Base-by-base conservation (phyloP, 2,888 invertebrate genomes). In the Schizaphis graminum region DNA sequence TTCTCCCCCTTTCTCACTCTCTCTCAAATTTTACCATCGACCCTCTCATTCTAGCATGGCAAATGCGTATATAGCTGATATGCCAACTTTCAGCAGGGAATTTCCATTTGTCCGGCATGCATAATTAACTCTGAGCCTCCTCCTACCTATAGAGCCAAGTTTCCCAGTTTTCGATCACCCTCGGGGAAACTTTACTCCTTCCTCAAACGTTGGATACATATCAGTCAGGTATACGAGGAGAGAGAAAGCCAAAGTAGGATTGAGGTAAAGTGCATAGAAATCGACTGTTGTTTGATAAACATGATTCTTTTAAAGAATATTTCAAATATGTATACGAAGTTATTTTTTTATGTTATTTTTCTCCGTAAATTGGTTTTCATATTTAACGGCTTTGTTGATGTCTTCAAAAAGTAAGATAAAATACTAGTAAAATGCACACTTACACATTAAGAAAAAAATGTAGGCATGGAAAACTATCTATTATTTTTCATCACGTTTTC, bases 71-170 rank as follows among this genome's bases (percentile, higher is more conserved):
- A 88, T 89, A 88, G 41, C 92, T 92, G 90, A 85, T 61, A 93
- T 57, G 89, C 89, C 93, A 89, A 93, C 93, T 93, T 85, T 84
- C 77, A 84, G 44, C 61, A 44, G 56, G 47, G 89, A 47, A 93
- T 93, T 93, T 90, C 93, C 93, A 93, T 93, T 93, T 93, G 89
- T 85, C 93, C 89, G 57, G 93, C 85, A 93, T 93, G 93, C 93
- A 93, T 93, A 93, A 93, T 93, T 93, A 93, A 93, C 93, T 93
- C 61, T 85, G 84, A 16, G 21, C 44, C 85, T 3, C 89, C 84
- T 47, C 26, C 89, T n/a, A 0, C 21, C 28, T 57, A 10, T 77
- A 49, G 44, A 57, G 89, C 89, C 88, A 88, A 88, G 92, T 92
- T 93, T 89, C 61, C 61, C 87, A 28, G 88, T 77, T 89, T 84